Base-by-base conservation (phyloP, 2,113 vertebrate species). In the Malurus alboscapulatus region DNA sequence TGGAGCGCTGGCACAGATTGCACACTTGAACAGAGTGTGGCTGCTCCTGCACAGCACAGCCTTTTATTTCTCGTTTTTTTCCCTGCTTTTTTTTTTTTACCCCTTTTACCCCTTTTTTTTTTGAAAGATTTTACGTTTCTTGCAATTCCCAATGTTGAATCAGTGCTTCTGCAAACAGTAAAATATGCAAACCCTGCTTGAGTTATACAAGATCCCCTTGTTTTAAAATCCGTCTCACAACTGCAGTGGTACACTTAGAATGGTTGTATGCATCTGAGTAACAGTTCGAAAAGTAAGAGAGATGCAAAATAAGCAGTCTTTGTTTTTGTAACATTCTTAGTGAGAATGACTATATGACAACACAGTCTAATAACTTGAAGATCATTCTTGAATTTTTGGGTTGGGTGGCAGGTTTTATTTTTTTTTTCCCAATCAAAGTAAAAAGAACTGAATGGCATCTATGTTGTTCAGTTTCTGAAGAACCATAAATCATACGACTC, bases 71-170 rank as follows among this genome's bases (percentile, higher is more conserved):
- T 16, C 3, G 20, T 38, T 6, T 17, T 17, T 12, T 10, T 3
- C 2, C 36, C 36, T 11, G 38, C 38, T 11, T 38, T 38, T 38
- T 38, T 38, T 38, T 38, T 38, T 11, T 36, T 36, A 36, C 38
- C 38, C 38, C 38, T 38, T n/a, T 11, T 2, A 2, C 0, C 0
- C 4, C 16, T 5, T n/a, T 36, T 58, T 58, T 38, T 40, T 32
- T 24, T 32, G 9, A 14, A 40, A 42, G n/a, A 61, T 76, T 78
- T 72, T 38, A 22, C 15, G 44, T 67, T 85, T 66, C 58, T 79
- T 82, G 42, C 16, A 55, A 32, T 32, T 63, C 10, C 27, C 26
- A 63, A 24, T 24, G 80, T 20, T 84, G 66, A 87, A 19, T n/a
- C 93, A 53, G 2, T 53, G 14, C 9, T 91, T 84, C 67, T 88